A percentile compares a stretch with the other conserved stretches of the same genome.
phyloP scores from a whole-genome alignment of 2,888 invertebrate species.

The Automeris io region DNA sequence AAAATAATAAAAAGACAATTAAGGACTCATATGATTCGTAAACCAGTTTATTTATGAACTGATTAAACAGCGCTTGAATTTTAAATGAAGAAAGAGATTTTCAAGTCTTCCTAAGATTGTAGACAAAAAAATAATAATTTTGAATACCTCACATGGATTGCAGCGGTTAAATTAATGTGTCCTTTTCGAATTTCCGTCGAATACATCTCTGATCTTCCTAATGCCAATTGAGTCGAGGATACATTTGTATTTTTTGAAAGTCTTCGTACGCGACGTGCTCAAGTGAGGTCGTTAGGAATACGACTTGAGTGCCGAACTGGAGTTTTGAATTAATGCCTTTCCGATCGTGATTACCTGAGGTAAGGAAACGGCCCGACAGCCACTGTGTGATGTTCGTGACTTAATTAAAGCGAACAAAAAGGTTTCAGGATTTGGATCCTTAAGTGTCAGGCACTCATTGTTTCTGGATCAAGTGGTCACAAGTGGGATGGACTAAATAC shows the following conservation, averaged over 20 bases:
- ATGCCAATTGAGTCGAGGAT: constrained; percentile 8
- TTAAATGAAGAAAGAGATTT: too few species aligned
- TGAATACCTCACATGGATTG: not conserved
- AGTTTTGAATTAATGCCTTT: constrained; percentile 60
- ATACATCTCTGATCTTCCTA: constrained; percentile 7
- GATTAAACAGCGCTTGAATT: too few species aligned
- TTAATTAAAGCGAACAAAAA: constrained; percentile 51
- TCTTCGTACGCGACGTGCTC: constrained; percentile 46
- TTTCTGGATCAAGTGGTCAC: not conserved
- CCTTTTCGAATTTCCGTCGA: not conserved
- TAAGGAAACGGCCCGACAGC: constrained; percentile 38
- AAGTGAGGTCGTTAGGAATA: constrained; percentile 47
- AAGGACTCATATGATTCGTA: too few species aligned
- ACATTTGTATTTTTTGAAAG: constrained; percentile 24
- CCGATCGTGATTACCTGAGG: constrained; percentile 55
- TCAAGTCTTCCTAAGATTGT: too few species aligned
- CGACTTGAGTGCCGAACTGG: constrained; percentile 34
- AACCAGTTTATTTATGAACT: too few species aligned
- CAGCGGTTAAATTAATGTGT: not conserved
- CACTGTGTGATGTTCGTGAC: constrained; percentile 47
- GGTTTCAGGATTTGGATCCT: constrained; percentile 37
- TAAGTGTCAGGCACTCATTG: constrained; percentile 5
- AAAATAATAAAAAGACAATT: too few species aligned
- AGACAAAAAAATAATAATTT: not conserved
- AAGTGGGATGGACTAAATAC: not conserved